Evolutionary conservation across 2,888 invertebrate species (phyloP), one percentile per base, ranked within the genome.

Genomic region (Dynastes hyllus): DNA sequence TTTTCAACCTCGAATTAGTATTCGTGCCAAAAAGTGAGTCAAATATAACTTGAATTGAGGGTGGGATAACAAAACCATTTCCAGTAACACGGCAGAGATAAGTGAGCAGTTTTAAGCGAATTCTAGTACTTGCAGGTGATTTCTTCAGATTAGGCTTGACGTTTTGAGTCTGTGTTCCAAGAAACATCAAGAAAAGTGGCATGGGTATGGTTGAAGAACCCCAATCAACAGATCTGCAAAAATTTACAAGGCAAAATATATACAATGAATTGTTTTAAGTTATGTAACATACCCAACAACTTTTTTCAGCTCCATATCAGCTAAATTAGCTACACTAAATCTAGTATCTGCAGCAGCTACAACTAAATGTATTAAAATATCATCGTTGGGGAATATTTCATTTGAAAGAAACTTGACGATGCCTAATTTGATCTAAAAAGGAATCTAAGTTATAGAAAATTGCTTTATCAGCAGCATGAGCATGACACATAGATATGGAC

Each of bases 311-410:
- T 96, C 96, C 81, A 94, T 93, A 86, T 97, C 96, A 1, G 97
- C 97, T 78, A 94, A 92, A 86, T 96, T 96, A 76, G 96, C 96
- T 65, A 98, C 96, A 88, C 94, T 95, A 87, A 95, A 97, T 81
- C 97, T 91, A 0, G 97, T 96, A 86, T 98, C 98, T 0, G 97
- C 94, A 0, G 96, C 95, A 1, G 96, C 97, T 5, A 98, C 93
- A 8, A 97, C 93, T 79, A 97, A 90, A 77, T 95, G 94, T 81
- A 95, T 89, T 29, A 96, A 91, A 40, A 95, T 92, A 79, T 96
- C 95, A 32, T 92, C 91, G 84, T 94, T 93, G 37, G 92, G 91
- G 84, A 97, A 95, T 58, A 96, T 92, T 70, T 96, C 96, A 82
- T 93, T 92, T 67, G 94, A 92, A 77, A 98, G 91, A 85, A 98